phyloP scores from a whole-genome alignment of 2,113 vertebrate genomes.

The Pachycephala philippinensis region DNA sequence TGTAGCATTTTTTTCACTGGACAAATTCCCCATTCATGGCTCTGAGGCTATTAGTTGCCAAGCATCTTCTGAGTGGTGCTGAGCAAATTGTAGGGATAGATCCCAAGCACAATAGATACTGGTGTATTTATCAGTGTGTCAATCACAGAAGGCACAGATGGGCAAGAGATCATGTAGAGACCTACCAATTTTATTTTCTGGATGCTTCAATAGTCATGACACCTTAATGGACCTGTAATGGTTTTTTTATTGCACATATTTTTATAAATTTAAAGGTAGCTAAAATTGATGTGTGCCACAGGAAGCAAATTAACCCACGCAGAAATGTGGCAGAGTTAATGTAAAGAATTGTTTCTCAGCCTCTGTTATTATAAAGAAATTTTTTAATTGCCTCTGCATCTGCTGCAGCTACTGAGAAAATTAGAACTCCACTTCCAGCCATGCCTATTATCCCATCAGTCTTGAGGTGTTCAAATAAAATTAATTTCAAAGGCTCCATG shows the following conservation, averaged over 20 bases:
- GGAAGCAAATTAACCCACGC: slow-evolving; percentile 18
- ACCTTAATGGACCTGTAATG: slow-evolving; percentile 41
- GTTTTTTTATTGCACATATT: slow-evolving; percentile 2
- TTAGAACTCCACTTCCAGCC: background rate
- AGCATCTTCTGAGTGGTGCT: background rate
- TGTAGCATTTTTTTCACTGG: background rate
- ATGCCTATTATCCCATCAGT: background rate
- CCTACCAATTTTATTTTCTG: background rate
- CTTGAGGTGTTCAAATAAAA: background rate
- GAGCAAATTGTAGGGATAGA: background rate
- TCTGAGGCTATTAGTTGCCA: background rate
- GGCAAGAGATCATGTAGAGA: background rate
- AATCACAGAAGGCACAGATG: background rate
- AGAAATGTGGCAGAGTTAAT: background rate
- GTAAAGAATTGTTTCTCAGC: background rate
- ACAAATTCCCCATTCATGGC: background rate
- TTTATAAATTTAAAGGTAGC: slow-evolving; percentile 26
- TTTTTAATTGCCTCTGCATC: background rate
- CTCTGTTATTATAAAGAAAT: background rate
- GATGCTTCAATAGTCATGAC: background rate
- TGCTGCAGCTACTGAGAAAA: background rate
- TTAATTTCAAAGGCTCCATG: background rate
- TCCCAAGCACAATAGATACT: background rate
- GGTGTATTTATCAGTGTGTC: background rate
- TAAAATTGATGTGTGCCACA: background rate